These are phyloP conservation scores for Illadopsis cleaveri DNA, from an alignment of 2,113 vertebrate genomes.

Conservation along the genomic window DNA sequence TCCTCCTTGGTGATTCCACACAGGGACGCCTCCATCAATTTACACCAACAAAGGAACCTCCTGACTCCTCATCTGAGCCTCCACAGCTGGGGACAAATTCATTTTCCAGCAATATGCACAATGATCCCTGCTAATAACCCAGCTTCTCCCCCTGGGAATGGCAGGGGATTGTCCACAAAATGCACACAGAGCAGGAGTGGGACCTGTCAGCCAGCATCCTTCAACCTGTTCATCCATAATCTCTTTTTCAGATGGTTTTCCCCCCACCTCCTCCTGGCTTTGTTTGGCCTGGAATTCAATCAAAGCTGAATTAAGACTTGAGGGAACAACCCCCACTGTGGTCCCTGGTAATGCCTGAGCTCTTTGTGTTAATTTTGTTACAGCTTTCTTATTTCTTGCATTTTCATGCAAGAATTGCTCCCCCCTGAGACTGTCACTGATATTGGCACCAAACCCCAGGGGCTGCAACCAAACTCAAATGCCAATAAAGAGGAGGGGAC, in stretches of 20 bases:
- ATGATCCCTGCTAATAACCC: not conserved
- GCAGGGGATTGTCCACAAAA: not conserved
- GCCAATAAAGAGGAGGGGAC: slow-evolving; percentile 49
- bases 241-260: slow-evolving; percentile 42
- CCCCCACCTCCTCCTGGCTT: slow-evolving; percentile 67
- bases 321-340: slow-evolving; percentile 67
- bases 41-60: not conserved
- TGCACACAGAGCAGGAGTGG: not conserved
- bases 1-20: not conserved
- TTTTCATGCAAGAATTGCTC: slow-evolving; percentile 63
- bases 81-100: not conserved
- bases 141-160: not conserved
- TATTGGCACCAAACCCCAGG: slow-evolving; percentile 39
- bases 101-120: not conserved
- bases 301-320: slow-evolving; percentile 82
- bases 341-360: slow-evolving; percentile 29
- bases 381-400: slow-evolving; percentile 57
- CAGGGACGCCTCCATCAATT: not conserved
- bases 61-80: not conserved
- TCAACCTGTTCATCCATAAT: slow-evolving; percentile 66
- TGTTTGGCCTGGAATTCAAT: slow-evolving; percentile 83
- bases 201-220: slow-evolving; percentile 57
- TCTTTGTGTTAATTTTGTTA: slow-evolving; percentile 64
- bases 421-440: not conserved
- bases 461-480: slow-evolving; percentile 28